These are phyloP conservation scores for Dynastes maya DNA, from an alignment of 2,888 invertebrate species.

Conservation along the genomic window DNA sequence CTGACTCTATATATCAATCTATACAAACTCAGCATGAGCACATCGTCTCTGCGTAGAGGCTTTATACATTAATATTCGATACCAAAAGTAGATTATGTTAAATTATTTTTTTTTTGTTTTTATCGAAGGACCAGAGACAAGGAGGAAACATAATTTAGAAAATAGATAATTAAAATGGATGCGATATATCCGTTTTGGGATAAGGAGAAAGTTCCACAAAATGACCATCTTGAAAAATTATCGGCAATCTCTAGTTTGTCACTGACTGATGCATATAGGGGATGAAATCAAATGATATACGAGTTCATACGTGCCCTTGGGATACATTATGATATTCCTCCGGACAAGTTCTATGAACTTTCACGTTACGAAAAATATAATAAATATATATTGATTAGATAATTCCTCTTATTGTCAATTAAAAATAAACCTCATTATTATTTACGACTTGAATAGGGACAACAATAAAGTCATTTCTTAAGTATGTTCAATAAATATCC, in stretches of 20 bases:
- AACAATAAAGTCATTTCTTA: constrained; percentile 57
- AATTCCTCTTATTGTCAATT: too few species aligned
- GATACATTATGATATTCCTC: constrained; percentile 38
- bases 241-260: constrained; percentile 39
- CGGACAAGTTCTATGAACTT: constrained; percentile 31
- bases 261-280: constrained; percentile 47
- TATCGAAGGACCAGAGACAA: background rate
- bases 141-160: background rate
- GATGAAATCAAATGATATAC: constrained; percentile 45
- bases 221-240: constrained; percentile 42
- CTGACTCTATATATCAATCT: constrained; percentile 71
- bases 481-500: constrained; percentile 60
- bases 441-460: constrained; percentile 49
- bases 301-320: constrained; percentile 34
- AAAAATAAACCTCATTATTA: constrained; percentile 48
- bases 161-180: constrained; percentile 10
- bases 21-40: constrained; percentile 68
- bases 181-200: constrained; percentile 7
- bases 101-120: constrained; percentile 58
- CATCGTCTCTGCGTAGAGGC: constrained; percentile 62
- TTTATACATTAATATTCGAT: constrained; percentile 65
- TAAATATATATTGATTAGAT: constrained; percentile 24
- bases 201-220: constrained; percentile 25
- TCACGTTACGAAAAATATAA: background rate
- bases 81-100: constrained; percentile 66